phyloP scores from a whole-genome alignment of 2,113 vertebrate genomes.

The Anoplopoma fimbria region DNA sequence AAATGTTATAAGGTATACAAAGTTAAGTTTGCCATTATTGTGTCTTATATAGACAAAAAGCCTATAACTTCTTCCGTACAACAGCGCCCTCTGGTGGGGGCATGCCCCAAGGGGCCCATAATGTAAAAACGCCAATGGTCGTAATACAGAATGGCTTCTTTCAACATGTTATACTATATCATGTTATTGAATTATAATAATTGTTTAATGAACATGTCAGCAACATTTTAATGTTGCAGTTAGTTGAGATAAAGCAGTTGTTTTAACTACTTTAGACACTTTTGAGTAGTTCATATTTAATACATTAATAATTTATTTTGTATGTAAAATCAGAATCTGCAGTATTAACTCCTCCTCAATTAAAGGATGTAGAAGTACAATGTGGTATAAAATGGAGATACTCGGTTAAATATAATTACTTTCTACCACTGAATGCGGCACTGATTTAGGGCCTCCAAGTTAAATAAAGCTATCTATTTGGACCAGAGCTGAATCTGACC shows the following conservation, averaged over 20 bases:
- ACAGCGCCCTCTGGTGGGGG: background rate
- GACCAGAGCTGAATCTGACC: conserved; percentile 53
- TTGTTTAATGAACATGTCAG: background rate
- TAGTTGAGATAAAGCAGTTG: background rate
- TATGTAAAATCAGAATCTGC: background rate
- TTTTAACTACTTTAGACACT: background rate
- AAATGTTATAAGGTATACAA: too few relatives aligned
- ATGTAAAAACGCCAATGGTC: background rate
- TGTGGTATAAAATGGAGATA: background rate
- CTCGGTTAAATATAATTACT: background rate
- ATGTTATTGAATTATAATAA: background rate
- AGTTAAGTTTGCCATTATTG: background rate
- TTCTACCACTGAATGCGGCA: background rate
- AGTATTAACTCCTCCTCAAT: background rate
- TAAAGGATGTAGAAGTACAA: background rate
- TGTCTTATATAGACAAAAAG: background rate
- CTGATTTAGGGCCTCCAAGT: background rate
- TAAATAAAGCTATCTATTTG: background rate
- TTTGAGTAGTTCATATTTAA: background rate
- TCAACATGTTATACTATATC: background rate
- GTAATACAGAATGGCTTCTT: background rate
- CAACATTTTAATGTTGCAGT: background rate
- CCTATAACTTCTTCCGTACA: background rate
- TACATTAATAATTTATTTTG: background rate
- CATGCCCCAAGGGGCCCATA: background rate